These are phyloP conservation scores for Oxystoma pomonae DNA, from an alignment of 2,888 invertebrate genomes.

Conservation along the genomic window DNA sequence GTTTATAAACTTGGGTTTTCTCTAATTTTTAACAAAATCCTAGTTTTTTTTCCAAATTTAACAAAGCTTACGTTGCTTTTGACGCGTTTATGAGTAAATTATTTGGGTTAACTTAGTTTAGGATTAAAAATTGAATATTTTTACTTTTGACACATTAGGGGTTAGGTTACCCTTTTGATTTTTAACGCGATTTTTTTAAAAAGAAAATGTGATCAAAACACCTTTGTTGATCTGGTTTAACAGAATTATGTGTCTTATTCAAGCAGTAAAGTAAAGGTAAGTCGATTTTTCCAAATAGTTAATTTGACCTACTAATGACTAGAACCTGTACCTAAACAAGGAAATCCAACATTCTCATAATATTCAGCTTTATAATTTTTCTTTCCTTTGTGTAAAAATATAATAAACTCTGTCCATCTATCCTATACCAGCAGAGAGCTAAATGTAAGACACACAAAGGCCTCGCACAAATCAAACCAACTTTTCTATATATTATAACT, in stretches of 20 bases:
- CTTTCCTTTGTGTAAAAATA: background rate
- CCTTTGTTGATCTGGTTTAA: background rate
- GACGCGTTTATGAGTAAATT: background rate
- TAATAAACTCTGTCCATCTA: background rate
- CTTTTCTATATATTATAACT: too few relatives aligned
- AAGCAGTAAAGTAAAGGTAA: slow-evolving; percentile 31
- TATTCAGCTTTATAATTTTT: background rate
- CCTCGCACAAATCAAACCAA: too few relatives aligned
- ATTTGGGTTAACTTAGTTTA: background rate
- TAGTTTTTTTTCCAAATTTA: slow-evolving; percentile 17
- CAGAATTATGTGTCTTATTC: slow-evolving; percentile 25
- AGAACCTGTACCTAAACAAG: background rate
- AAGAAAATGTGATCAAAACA: slow-evolving; percentile 8
- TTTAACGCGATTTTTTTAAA: slow-evolving; percentile 23
- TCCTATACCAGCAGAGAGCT: background rate
- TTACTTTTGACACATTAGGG: slow-evolving; percentile 42
- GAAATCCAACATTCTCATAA: background rate
- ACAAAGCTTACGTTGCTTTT: slow-evolving; percentile 8
- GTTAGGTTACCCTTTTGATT: slow-evolving; percentile 49
- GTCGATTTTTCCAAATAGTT: background rate
- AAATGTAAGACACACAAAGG: background rate
- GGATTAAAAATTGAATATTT: slow-evolving; percentile 27
- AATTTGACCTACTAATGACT: slow-evolving; percentile 2
- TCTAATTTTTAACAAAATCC: slow-evolving; percentile 45
- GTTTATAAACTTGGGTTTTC: slow-evolving; percentile 53